A percentile compares a stretch with the other conserved stretches of the same genome.
Conservation (phyloP, 2,888 invertebrate genomes). For the Lasioglossum zephyrum region DNA sequence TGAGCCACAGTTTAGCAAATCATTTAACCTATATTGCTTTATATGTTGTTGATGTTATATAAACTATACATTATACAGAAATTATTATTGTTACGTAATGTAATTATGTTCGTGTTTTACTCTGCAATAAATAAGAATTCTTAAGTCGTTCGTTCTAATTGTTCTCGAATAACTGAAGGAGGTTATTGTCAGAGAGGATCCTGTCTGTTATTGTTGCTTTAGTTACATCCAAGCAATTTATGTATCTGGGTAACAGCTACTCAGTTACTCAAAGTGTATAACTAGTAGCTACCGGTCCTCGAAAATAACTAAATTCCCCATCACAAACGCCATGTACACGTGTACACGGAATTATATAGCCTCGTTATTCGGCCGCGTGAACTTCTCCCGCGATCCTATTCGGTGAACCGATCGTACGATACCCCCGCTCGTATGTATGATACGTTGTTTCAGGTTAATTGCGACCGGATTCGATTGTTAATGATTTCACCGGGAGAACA, state of each 20-base stretch:
- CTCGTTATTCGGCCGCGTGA: not conserved
- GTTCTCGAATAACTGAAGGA: not conserved
- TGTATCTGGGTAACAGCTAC: not conserved
- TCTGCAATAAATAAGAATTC: not conserved
- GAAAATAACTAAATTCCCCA: not conserved
- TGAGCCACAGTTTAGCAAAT: not conserved
- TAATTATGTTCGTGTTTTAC: not conserved
- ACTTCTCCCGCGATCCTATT: not conserved
- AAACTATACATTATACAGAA: not conserved
- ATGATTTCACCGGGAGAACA: not conserved
- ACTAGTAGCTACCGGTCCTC: not conserved
- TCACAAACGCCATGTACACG: not conserved
- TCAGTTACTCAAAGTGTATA: not conserved
- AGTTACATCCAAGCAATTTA: not conserved
- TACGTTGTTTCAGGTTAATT: not conserved
- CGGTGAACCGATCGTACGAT: not conserved
- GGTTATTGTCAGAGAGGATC: too few species aligned
- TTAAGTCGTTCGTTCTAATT: not conserved
- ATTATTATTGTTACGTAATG: not conserved
- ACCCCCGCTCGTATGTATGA: not conserved
- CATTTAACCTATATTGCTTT: not conserved
- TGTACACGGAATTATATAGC: not conserved
- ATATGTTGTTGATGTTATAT: not conserved
- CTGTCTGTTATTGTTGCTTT: too few species aligned
- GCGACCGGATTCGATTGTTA: not conserved